phyloP scores from a whole-genome alignment of 1,140 invertebrate genomes.

The Bombus fervidus region DNA sequence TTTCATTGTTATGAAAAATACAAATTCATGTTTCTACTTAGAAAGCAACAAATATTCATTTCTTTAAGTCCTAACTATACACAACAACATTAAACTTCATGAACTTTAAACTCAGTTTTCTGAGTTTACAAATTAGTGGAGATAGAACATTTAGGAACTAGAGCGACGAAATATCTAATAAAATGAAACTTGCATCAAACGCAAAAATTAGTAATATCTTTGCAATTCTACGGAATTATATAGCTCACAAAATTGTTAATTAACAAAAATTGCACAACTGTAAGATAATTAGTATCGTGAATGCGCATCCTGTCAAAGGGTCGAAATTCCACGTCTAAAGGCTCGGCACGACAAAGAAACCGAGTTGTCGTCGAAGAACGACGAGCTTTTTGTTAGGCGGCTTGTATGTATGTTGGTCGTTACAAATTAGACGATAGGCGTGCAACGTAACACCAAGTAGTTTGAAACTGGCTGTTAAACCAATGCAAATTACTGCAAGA shows the following conservation, averaged over 20 bases:
- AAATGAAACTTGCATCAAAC: no score
- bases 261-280: background rate
- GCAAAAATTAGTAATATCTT: no score
- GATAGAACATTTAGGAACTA: no score
- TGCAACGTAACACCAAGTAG: conserved; percentile 70
- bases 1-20: no score
- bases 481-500: conserved; percentile 70
- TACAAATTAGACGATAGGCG: conserved; percentile 71
- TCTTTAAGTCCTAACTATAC: no score
- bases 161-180: no score
- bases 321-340: background rate
- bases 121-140: no score
- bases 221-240: no score
- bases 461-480: conserved; percentile 74
- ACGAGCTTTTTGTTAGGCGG: background rate
- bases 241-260: background rate
- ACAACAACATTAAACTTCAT: no score
- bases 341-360: background rate
- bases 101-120: no score
- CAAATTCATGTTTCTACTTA: no score
- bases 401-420: background rate
- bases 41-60: no score
- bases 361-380: background rate
- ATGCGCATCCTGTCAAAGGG: background rate
- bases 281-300: background rate